phyloP scores from a whole-genome alignment of 2,888 invertebrate species.

The Panopea generosa region DNA sequence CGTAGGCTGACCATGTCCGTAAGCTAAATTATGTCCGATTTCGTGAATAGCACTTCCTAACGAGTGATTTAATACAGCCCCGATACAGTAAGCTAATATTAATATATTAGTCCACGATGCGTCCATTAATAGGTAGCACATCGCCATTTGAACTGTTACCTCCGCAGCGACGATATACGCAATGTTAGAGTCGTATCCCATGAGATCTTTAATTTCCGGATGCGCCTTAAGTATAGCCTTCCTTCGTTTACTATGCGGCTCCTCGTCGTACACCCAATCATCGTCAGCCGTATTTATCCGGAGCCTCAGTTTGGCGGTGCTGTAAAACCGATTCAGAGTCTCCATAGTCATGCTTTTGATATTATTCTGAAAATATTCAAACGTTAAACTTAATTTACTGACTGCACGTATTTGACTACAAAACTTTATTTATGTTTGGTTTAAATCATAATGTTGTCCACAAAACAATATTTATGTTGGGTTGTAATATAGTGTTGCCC shows the following conservation, averaged over 20 bases:
- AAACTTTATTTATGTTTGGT: too few relatives aligned
- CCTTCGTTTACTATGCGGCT: constrained; percentile 97
- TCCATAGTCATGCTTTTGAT: constrained; percentile 16
- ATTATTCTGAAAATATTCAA: neutral
- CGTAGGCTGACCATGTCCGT: constrained; percentile 81
- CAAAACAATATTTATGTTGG: too few relatives aligned
- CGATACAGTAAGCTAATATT: constrained; percentile 77
- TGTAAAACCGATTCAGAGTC: constrained; percentile 64
- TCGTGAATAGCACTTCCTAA: constrained; percentile 84
- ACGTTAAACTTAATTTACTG: too few relatives aligned
- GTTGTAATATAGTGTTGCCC: too few relatives aligned
- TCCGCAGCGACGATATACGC: constrained; percentile 76
- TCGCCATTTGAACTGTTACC: constrained; percentile 76
- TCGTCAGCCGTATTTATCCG: constrained; percentile 71
- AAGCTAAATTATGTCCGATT: constrained; percentile 85
- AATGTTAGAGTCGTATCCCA: constrained; percentile 83
- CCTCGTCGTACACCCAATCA: constrained; percentile 97
- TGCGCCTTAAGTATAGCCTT: constrained; percentile 91
- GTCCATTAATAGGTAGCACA: constrained; percentile 77
- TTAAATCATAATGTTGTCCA: too few relatives aligned
- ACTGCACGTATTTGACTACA: too few relatives aligned
- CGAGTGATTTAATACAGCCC: constrained; percentile 84
- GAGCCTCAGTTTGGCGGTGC: constrained; percentile 66
- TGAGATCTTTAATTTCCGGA: constrained; percentile 84
- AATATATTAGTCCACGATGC: constrained; percentile 78